Conservation (phyloP, 2,113 vertebrate species). For the Promerops cafer region DNA sequence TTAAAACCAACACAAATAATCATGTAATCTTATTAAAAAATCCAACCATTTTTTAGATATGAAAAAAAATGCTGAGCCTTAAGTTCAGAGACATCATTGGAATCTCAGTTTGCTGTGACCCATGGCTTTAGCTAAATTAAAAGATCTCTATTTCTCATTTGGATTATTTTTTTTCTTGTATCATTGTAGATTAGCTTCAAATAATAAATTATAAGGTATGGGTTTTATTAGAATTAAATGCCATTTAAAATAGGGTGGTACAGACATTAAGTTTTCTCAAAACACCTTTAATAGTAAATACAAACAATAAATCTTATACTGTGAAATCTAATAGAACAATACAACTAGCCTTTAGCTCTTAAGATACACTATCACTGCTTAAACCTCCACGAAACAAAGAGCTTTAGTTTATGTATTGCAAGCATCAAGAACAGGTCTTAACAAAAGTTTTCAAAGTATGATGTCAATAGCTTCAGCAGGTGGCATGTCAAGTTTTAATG, state of each 20-base stretch:
- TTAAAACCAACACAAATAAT: not conserved
- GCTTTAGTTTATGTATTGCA: not conserved
- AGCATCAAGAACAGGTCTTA: not conserved
- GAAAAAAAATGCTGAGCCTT: not conserved
- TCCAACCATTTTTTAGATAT: fast-evolving
- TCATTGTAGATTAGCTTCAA: not conserved
- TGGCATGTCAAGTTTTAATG: not conserved
- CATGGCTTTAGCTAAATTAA: not conserved
- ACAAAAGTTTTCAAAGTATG: not conserved
- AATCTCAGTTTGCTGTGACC: not conserved
- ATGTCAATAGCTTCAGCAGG: not conserved
- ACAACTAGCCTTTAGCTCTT: not conserved
- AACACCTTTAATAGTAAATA: not conserved
- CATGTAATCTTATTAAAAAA: not conserved
- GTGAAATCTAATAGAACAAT: not conserved
- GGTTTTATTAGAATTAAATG: not conserved
- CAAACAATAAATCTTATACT: not conserved
- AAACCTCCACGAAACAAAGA: not conserved
- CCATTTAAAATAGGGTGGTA: not conserved
- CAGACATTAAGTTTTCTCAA: not conserved
- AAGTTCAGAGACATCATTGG: not conserved
- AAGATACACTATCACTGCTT: not conserved
- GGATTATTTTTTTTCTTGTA: not conserved
- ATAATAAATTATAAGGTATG: not conserved
- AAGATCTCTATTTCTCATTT: not conserved